These are phyloP conservation scores for Cacatua alba DNA, from an alignment of 2,113 vertebrate species.

Conservation along the genomic window DNA sequence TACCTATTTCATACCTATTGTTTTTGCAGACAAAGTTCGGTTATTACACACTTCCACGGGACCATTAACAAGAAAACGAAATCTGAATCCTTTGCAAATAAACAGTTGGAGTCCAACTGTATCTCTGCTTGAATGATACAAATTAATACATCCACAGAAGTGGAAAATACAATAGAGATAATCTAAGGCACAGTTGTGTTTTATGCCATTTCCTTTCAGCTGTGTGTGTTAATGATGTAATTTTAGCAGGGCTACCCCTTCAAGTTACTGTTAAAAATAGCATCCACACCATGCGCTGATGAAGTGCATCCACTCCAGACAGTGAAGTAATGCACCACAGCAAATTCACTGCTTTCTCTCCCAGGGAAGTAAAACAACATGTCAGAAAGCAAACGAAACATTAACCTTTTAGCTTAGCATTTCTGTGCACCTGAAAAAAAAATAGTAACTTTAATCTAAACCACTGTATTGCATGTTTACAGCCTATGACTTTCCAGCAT, in stretches of 20 bases:
- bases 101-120: not conserved
- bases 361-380: constrained; percentile 2
- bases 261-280: constrained; percentile 67
- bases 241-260: constrained; percentile 70
- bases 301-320: constrained; percentile 75
- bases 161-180: not conserved
- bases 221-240: constrained; percentile 66
- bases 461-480: not conserved
- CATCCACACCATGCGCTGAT: constrained; percentile 38
- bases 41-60: not conserved
- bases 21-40: not conserved
- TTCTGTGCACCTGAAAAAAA: not conserved
- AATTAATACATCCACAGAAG: not conserved
- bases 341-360: not conserved
- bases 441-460: not conserved
- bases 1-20: not conserved
- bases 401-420: not conserved
- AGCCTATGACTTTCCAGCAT: not conserved
- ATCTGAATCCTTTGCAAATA: not conserved
- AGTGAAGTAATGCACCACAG: constrained; percentile 58
- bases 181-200: not conserved
- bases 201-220: constrained; percentile 57
- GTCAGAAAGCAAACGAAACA: not conserved
- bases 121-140: not conserved
- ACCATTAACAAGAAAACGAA: not conserved